Conservation (phyloP, 2,888 invertebrate genomes). For the Entomobrya proxima region DNA sequence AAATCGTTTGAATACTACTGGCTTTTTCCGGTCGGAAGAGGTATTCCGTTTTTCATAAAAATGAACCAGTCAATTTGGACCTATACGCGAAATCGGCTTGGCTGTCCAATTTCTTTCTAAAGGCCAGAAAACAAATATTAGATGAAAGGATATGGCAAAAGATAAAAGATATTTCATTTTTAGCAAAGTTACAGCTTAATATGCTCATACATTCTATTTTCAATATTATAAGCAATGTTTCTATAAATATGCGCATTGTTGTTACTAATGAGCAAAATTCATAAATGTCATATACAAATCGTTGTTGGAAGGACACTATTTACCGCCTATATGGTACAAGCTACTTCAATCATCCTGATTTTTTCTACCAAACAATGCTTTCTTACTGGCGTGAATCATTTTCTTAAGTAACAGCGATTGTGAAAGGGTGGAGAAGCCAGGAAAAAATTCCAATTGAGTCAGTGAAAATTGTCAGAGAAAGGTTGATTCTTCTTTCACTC, state of each 20-base stretch:
- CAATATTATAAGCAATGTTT: neutral
- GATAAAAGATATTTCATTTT: neutral
- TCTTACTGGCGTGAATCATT: neutral
- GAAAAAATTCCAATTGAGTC: slow-evolving; percentile 50
- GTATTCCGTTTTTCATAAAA: slow-evolving; percentile 58
- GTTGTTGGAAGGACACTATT: neutral
- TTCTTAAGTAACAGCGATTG: neutral
- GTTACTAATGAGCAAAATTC: neutral
- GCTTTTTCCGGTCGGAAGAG: slow-evolving; percentile 36
- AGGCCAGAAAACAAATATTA: too few relatives aligned
- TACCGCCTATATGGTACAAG: neutral
- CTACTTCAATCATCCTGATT: neutral
- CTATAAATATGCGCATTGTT: slow-evolving; percentile 13
- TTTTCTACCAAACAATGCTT: neutral
- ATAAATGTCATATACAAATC: neutral
- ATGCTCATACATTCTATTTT: too few relatives aligned
- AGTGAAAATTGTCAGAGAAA: slow-evolving; percentile 40
- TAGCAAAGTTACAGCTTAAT: too few relatives aligned
- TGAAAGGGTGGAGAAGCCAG: slow-evolving; percentile 5
- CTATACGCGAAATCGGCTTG: neutral
- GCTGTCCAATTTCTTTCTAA: neutral
- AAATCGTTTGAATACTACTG: slow-evolving; percentile 48
- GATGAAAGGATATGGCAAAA: too few relatives aligned
- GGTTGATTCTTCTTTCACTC: slow-evolving; percentile 35
- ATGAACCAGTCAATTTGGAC: slow-evolving; percentile 45